Evolutionary conservation across 2,113 vertebrate species (phyloP).

Genomic region (Taurulus bubalis): DNA sequence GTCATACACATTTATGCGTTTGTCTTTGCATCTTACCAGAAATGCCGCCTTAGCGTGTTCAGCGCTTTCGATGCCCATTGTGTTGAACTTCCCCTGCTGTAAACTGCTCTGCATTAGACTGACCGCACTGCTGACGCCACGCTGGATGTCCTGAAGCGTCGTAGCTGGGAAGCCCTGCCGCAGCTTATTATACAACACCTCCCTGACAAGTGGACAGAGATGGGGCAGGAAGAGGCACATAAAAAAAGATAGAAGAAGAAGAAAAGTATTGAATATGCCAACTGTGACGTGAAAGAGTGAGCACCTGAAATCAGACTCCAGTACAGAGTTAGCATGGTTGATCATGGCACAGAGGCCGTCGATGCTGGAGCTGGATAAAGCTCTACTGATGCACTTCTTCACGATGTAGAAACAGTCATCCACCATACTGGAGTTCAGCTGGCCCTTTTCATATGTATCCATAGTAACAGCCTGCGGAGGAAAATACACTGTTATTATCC

Average conservation of each 20-base stretch:
- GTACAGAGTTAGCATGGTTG: conserved; percentile 93
- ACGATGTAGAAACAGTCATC: conserved; percentile 99
- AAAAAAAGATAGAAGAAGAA: not conserved
- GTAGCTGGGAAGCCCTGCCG: conserved; percentile 95
- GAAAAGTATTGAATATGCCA: not conserved
- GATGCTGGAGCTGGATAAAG: conserved; percentile 95
- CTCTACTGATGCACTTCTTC: conserved; percentile 97
- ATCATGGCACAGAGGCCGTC: conserved; percentile 99
- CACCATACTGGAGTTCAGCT: conserved; percentile 98
- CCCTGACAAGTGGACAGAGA: conserved; percentile 78
- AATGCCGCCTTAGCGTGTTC: conserved; percentile 95
- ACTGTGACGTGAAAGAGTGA: not conserved
- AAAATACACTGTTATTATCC: not conserved
- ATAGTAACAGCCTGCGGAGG: conserved; percentile 91
- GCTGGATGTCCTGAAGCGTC: conserved; percentile 96
- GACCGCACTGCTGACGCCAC: conserved; percentile 97
- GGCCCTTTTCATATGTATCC: conserved; percentile 93
- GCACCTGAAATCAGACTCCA: conserved; percentile 97
- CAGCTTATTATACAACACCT: conserved; percentile 93
- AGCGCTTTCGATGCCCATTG: conserved; percentile 94
- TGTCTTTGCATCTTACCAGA: conserved; percentile 84
- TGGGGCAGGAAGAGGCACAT: not conserved
- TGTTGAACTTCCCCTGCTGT: conserved; percentile 98
- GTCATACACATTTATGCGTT: not conserved
- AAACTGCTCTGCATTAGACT: conserved; percentile 98